Evolutionary conservation across 2,888 invertebrate species (phyloP), one percentile per base, ranked within the genome.

Genomic region (Melikaiella ostensackeni): DNA sequence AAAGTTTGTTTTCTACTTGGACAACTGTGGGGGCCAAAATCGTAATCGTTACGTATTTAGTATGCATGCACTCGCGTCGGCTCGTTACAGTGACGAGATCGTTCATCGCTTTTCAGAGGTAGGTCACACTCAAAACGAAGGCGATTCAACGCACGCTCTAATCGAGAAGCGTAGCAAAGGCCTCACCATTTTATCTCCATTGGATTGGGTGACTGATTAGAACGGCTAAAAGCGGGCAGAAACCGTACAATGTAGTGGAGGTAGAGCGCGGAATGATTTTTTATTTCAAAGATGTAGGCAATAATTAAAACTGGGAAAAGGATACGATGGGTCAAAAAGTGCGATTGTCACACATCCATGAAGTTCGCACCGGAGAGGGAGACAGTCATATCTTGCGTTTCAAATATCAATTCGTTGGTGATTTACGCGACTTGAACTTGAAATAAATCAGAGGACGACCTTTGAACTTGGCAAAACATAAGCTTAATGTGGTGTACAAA

Each of bases 21-120:
- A 87, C 78, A 87, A 85, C 70, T 85, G 84, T 57, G 77, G 79
- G 11, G 85, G 87, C 16, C 86, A 87, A 81, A 87, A 86, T 79
- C 64, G 83, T 46, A 88, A 86, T 75, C 78, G 84, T 16, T 82
- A 81, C 55, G 80, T 86, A n/a, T n/a, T n/a, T n/a, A n/a, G n/a
- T n/a, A n/a, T n/a, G n/a, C n/a, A n/a, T n/a, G n/a, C n/a, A n/a
- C n/a, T n/a, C n/a, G n/a, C n/a, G n/a, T n/a, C n/a, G n/a, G n/a
- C n/a, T n/a, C n/a, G n/a, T n/a, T n/a, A 79, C 73, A 78, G 82
- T 55, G 81, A 86, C n/a, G 77, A 78, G 30, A 85, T 87, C 63
- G 78, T 75, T 24, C 86, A 87, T 78, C 80, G 80, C 11, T 86
- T 85, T 81, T 76, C 86, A n/a, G 84, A 83, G 79, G 80, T 83